These are phyloP conservation scores for Athalia cordata DNA, from an alignment of 2,888 invertebrate genomes.

Conservation along the genomic window DNA sequence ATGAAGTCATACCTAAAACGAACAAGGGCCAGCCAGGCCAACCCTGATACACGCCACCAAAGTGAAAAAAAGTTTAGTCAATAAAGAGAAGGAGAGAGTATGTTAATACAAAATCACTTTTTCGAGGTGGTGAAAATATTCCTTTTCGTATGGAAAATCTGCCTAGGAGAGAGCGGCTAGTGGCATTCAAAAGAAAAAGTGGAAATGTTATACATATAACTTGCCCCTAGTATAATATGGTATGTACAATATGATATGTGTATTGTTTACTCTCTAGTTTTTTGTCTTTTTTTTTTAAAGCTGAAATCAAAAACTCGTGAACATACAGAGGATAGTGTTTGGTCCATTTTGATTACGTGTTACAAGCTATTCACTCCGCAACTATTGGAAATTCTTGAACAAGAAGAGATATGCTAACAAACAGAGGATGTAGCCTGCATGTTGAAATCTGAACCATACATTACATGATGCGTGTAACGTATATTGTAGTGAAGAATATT, in stretches of 20 bases:
- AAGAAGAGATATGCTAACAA: no score
- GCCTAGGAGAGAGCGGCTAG: neutral
- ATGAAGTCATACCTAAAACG: constrained; percentile 11
- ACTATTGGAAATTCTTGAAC: no score
- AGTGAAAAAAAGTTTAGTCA: constrained; percentile 38
- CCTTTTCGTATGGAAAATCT: constrained; percentile 33
- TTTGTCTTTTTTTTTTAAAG: neutral
- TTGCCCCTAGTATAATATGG: no score
- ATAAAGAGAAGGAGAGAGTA: neutral
- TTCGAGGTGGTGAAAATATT: neutral
- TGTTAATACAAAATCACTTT: constrained; percentile 38
- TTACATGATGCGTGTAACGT: no score
- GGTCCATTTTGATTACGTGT: no score
- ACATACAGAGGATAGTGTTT: no score
- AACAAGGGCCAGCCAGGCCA: constrained; percentile 15
- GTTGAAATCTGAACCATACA: no score
- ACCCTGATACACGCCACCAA: constrained; percentile 16
- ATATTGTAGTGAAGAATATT: no score
- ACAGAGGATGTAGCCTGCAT: no score
- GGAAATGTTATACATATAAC: neutral
- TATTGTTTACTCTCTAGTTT: neutral
- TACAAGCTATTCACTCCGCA: no score
- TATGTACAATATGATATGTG: neutral
- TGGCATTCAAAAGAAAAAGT: neutral
- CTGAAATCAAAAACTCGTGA: no score